phyloP scores from a whole-genome alignment of 2,797 vertebrate genomes.

The Cetoscarus ocellatus region DNA sequence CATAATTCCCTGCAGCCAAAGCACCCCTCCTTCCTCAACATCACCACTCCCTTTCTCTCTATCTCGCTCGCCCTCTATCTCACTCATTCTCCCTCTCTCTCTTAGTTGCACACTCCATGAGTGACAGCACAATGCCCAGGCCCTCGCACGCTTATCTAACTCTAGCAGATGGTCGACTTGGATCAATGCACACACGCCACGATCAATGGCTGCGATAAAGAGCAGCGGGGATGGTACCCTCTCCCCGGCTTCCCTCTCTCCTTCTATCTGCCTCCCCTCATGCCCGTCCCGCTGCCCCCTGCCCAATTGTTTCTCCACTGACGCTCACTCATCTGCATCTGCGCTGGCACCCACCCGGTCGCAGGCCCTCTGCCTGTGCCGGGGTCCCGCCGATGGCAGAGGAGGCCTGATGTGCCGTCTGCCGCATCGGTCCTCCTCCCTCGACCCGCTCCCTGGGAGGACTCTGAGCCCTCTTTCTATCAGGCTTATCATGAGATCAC shows the following conservation, averaged over 20 bases:
- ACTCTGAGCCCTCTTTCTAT: conserved; percentile 79
- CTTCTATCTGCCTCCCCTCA: conserved; percentile 82
- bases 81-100: conserved; percentile 80
- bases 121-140: conserved; percentile 99
- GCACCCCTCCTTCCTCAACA: conserved; percentile 91
- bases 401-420: conserved; percentile 62
- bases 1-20: conserved; percentile 99
- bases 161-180: conserved; percentile 99
- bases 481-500: conserved; percentile 83
- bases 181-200: conserved; percentile 99
- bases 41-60: conserved; percentile 92
- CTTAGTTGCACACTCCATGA: conserved; percentile 89
- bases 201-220: conserved; percentile 99
- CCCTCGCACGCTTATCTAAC: conserved; percentile 99
- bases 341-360: conserved; percentile 77
- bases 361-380: conserved; percentile 61
- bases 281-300: conserved; percentile 82
- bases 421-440: conserved; percentile 72
- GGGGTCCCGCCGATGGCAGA: conserved; percentile 71
- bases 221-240: conserved; percentile 98
- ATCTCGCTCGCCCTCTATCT: conserved; percentile 76
- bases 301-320: conserved; percentile 83
- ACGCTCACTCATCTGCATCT: conserved; percentile 82
- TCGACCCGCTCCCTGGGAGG: conserved; percentile 68
- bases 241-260: conserved; percentile 70